A percentile compares a stretch with the other conserved stretches of the same genome.
These are phyloP conservation scores for Mamestra configurata DNA, from an alignment of 1,140 invertebrate species.

Conservation along the genomic window DNA sequence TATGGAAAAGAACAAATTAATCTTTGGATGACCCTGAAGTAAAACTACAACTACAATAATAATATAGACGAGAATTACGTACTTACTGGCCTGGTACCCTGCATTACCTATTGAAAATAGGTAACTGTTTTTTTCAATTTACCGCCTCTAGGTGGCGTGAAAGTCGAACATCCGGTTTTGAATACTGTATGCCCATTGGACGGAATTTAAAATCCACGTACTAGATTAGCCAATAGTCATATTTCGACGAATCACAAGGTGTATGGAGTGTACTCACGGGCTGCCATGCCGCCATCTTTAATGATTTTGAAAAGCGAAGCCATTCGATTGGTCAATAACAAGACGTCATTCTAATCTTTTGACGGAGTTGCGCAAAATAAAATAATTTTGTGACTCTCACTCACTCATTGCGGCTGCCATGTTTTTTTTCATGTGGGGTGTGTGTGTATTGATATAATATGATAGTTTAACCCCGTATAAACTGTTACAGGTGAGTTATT, in stretches of 20 bases:
- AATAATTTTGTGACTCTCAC: conserved; percentile 84
- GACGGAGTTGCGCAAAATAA: conserved; percentile 86
- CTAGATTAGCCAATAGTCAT: conserved; percentile 62
- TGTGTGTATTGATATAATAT: conserved; percentile 86
- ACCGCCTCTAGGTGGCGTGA: conserved; percentile 63
- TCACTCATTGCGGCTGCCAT: conserved; percentile 84
- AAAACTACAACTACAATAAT: background rate
- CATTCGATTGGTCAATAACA: conserved; percentile 75
- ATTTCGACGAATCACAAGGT: conserved; percentile 74
- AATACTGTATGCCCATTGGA: conserved; percentile 58
- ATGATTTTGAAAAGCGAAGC: conserved; percentile 76
- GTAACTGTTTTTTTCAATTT: conserved; percentile 57
- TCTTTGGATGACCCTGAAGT: conserved; percentile 35
- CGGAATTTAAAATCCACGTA: background rate
- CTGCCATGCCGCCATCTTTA: conserved; percentile 77
- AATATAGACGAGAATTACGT: no score
- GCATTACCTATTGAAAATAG: background rate
- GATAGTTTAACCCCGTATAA: conserved; percentile 83
- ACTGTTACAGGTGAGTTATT: conserved; percentile 81
- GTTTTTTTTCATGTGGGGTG: conserved; percentile 87
- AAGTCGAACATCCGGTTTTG: conserved; percentile 56
- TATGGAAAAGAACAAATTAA: conserved; percentile 1
- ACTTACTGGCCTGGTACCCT: no score
- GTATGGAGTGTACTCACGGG: conserved; percentile 69
- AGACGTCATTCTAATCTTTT: conserved; percentile 82